Base-by-base conservation (phyloP, 2,888 invertebrate species). In the Mayetiola destructor region DNA sequence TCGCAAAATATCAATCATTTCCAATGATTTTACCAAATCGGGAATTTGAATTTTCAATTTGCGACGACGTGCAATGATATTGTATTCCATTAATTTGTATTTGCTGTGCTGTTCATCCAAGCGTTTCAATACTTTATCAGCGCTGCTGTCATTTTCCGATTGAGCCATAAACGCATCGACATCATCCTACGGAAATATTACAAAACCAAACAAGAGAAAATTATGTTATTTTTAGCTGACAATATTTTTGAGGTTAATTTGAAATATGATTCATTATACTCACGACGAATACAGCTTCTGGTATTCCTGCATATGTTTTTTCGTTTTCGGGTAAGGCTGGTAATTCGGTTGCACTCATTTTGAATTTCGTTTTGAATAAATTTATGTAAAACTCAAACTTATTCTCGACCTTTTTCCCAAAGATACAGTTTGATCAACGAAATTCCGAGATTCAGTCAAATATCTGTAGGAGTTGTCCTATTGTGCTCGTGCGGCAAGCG, bases 11-110 rank as follows among this genome's bases (percentile, higher is more conserved):
- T 87, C 84, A 60, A 97, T 87, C 84, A 95, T 91, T 68, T 90
- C 87, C 63, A 96, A 70, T 0, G 95, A 91, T 61, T 90, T 81
- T 64, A 88, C 85, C 63, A 96, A 77, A 69, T 97, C 96, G n/a
- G 95, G 94, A 63, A 97, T 88, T 75, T 96, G 95, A 58, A 82
- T 81, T 65, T 88, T 85, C 59, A 97, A 75, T 71, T 92, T 81
- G 65, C 85, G 82, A 62, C 89, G 84, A 65, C 93, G 91, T 14
- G 89, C 85, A 57, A 84, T 78, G 62, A 97, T 77, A 71, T 92
- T 94, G 65, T 83, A 84, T 73, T 97, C 96, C 91, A 97, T 93
- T 69, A 92, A 91, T 75, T 95, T 94, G 71, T 96, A 96, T 77
- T 96, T 95, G 59, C 86, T 85, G 75, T 94, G 92, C 68, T 88